These are phyloP conservation scores for Paguma larvata DNA, from an alignment of 2,797 vertebrate species.

Conservation along the genomic window DNA sequence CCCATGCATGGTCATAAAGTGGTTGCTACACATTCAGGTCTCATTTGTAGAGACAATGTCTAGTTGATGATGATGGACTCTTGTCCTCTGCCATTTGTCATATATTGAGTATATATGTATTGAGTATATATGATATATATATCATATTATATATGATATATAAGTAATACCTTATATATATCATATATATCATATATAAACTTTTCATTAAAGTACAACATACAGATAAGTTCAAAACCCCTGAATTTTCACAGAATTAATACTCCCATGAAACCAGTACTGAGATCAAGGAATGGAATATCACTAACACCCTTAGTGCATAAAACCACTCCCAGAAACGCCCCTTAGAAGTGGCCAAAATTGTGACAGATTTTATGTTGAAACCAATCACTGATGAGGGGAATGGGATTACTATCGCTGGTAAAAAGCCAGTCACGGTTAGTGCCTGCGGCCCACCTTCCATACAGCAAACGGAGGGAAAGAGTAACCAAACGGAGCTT, in stretches of 20 bases:
- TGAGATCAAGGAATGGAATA: neutral
- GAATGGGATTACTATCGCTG: neutral
- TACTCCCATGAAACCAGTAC: neutral
- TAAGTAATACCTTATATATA: too few species aligned
- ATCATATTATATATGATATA: neutral
- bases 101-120: neutral
- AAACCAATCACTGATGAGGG: neutral
- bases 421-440: neutral
- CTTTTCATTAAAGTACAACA: neutral
- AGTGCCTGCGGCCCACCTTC: neutral
- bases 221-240: neutral
- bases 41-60: neutral
- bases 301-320: neutral
- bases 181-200: neutral
- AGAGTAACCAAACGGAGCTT: neutral
- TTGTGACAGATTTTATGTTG: neutral
- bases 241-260: slow-evolving; percentile 25
- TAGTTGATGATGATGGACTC: neutral
- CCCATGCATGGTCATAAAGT: neutral
- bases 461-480: neutral
- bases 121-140: too few species aligned
- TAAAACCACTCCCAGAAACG: neutral
- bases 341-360: neutral
- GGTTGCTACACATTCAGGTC: neutral
- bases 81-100: neutral